Evolutionary conservation across 2,797 vertebrate genomes (phyloP).

Genomic region (Eulemur rubriventer): DNA sequence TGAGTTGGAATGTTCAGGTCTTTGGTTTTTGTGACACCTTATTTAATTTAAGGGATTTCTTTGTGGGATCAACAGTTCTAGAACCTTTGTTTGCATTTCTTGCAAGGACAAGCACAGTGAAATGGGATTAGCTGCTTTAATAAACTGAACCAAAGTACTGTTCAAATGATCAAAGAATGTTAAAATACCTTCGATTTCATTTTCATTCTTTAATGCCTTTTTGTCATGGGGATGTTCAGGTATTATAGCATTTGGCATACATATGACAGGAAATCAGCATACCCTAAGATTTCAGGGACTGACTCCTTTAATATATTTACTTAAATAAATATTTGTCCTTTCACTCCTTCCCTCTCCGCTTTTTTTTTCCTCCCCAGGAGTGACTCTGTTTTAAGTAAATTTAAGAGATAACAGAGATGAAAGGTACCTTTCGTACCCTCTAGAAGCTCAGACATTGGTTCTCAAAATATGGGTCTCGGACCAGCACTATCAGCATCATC

Average conservation of each 20-base stretch:
- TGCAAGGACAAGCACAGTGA: neutral
- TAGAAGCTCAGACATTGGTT: neutral
- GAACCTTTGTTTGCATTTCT: neutral
- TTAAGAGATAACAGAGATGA: neutral
- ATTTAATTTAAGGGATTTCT: neutral
- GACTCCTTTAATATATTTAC: neutral
- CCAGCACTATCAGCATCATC: too few species aligned
- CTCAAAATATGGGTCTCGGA: neutral
- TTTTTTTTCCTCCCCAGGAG: neutral
- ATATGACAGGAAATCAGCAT: neutral
- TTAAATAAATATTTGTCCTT: neutral
- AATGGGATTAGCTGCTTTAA: neutral
- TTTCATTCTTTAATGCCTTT: neutral
- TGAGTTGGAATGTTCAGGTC: neutral
- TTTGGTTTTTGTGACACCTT: neutral
- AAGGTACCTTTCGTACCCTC: neutral
- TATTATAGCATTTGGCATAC: neutral
- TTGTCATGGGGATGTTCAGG: neutral
- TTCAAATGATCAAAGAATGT: neutral
- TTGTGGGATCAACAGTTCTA: neutral
- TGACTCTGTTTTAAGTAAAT: neutral
- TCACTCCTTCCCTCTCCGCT: neutral
- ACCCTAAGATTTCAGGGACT: neutral
- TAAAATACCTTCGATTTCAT: neutral
- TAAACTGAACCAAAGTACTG: neutral